These are phyloP conservation scores for Lordiphosa fenestrarum DNA, from an alignment of 2,888 invertebrate genomes.

Conservation along the genomic window DNA sequence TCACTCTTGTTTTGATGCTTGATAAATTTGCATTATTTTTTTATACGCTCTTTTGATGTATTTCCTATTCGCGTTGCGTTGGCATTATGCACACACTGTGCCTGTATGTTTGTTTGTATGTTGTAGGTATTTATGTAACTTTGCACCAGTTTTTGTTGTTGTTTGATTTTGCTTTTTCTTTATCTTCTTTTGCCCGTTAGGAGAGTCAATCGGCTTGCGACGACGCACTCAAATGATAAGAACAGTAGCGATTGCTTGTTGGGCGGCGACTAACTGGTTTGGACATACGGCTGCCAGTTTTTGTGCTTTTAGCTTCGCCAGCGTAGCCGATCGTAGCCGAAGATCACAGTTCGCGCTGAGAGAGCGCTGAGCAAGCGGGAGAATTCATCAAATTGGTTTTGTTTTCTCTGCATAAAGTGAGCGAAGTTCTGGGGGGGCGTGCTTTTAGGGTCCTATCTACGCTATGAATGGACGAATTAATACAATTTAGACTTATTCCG, in stretches of 20 bases:
- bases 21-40: slow-evolving; percentile 55
- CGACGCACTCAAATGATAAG: slow-evolving; percentile 9
- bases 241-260: slow-evolving; percentile 32
- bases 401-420: no score
- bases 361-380: not conserved
- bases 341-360: slow-evolving; percentile 5
- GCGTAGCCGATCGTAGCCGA: slow-evolving; percentile 10
- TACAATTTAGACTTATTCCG: no score
- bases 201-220: slow-evolving; percentile 10
- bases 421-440: no score
- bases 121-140: slow-evolving; percentile 28
- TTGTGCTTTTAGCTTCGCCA: slow-evolving; percentile 20
- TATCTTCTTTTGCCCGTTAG: slow-evolving; percentile 14
- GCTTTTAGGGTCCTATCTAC: no score
- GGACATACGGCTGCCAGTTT: slow-evolving; percentile 60
- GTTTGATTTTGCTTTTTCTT: slow-evolving; percentile 12
- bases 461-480: no score
- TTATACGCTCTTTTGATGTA: slow-evolving; percentile 21
- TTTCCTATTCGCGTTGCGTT: slow-evolving; percentile 32
- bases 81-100: slow-evolving; percentile 17
- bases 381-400: no score
- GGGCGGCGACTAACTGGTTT: slow-evolving; percentile 76
- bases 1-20: slow-evolving; percentile 41
- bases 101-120: slow-evolving; percentile 32
- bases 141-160: slow-evolving; percentile 18